These are phyloP conservation scores for Cryptotermes secundus DNA, from an alignment of 1,140 invertebrate species.

Conservation along the genomic window DNA sequence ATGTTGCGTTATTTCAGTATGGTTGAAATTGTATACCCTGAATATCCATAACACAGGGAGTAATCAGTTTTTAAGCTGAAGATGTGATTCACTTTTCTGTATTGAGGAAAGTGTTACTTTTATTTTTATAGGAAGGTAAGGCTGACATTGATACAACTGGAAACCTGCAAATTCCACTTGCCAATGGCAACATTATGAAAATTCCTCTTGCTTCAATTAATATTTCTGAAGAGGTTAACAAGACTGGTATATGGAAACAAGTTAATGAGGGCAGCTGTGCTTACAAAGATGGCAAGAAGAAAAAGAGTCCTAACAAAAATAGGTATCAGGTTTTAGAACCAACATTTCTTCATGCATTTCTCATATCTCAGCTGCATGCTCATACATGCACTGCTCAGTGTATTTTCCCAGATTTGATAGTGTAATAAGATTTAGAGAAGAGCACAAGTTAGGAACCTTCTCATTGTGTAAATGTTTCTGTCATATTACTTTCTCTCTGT, in stretches of 20 bases:
- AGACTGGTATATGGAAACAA: conserved; percentile 92
- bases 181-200: conserved; percentile 90
- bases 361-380: no score
- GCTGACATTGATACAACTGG: conserved; percentile 48
- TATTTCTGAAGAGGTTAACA: conserved; percentile 91
- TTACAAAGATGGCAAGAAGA: conserved; percentile 41
- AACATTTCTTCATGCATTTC: no score
- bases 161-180: conserved; percentile 82
- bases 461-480: no score
- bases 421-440: no score
- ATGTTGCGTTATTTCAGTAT: no score
- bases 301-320: conserved; percentile 47
- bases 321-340: conserved; percentile 40
- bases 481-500: no score
- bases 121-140: conserved; percentile 34
- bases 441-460: no score
- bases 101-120: not conserved
- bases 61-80: not conserved
- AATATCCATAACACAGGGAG: no score
- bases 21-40: no score
- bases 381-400: no score
- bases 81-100: not conserved
- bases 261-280: conserved; percentile 50
- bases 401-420: no score
- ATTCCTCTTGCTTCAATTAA: conserved; percentile 86